Evolutionary conservation across 2,888 invertebrate species (phyloP), one percentile per base, ranked within the genome.

Genomic region (Malacosoma neustria): DNA sequence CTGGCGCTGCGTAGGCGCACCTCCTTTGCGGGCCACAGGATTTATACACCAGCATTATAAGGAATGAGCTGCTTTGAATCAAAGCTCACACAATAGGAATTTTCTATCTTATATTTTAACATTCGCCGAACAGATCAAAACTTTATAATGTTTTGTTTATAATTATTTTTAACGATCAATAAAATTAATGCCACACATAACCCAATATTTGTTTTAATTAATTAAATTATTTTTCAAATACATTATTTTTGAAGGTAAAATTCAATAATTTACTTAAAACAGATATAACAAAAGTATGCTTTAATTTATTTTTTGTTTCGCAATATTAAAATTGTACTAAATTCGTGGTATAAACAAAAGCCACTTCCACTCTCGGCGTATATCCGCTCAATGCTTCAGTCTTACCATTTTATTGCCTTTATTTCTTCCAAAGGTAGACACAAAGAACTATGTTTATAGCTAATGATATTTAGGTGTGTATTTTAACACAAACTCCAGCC

Each of bases 401-500:
- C 65, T 67, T 61, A 60, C 55, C 57, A 70, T 62, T 82, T 84
- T 84, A 84, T 81, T 75, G 66, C 70, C 70, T 69, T 72, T 76
- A 81, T 80, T 79, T 77, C 70, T 69, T 72, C 54, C 65, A 63
- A 72, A 69, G 70, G 72, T 55, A 70, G 70, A 80, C 76, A 81
- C 79, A 84, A 82, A 80, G 77, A 79, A 66, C 68, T 69, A 70
- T 77, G 81, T 82, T 82, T 82, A 85, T 82, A 79, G 80, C 74
- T 81, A 81, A 85, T 82, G 76, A 80, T 82, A 71, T 69, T 80
- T 76, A 84, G 84, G 84, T 84, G 84, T 79, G 81, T 80, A 84
- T 85, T 84, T 84, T 85, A 84, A 85, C 84, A 85, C 84, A 76
- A 64, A 60, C 69, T 69, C 68, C 52, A 68, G 61, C 60, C 65